Evolutionary conservation across 2,113 vertebrate species (phyloP).

Genomic region (Lamprotornis superbus): DNA sequence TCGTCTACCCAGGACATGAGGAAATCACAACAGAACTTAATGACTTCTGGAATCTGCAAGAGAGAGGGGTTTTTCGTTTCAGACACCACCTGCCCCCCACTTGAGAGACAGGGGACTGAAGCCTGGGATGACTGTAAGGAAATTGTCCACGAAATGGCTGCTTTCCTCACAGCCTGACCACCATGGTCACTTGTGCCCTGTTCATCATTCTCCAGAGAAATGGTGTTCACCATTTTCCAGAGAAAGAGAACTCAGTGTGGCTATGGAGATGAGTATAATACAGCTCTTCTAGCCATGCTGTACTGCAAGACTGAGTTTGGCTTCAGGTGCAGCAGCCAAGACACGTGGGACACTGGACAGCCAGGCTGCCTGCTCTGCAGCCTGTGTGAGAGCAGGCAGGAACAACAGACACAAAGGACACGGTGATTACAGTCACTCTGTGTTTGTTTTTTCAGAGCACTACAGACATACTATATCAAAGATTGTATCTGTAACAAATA

Average conservation of each 20-base stretch:
- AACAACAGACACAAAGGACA: not conserved
- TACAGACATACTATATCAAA: not conserved
- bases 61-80: not conserved
- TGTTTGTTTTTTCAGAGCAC: not conserved
- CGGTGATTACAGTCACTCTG: not conserved
- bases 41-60: constrained; percentile 88
- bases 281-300: not conserved
- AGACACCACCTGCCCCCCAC: not conserved
- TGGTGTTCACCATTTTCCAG: not conserved
- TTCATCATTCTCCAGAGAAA: not conserved
- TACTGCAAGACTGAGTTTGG: not conserved
- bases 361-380: not conserved
- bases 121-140: not conserved
- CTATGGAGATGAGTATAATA: not conserved
- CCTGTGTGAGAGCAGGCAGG: not conserved
- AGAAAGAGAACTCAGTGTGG: not conserved
- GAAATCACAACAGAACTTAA: constrained; percentile 95
- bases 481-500: not conserved
- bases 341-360: not conserved
- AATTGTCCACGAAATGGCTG: not conserved
- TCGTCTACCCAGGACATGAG: constrained; percentile 95
- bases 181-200: not conserved
- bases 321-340: not conserved
- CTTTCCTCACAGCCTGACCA: not conserved
- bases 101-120: not conserved